Percentiles rank a stretch among this genome's conserved stretches.
Conservation (phyloP, 2,797 vertebrate genomes). For the Syncerus caffer region DNA sequence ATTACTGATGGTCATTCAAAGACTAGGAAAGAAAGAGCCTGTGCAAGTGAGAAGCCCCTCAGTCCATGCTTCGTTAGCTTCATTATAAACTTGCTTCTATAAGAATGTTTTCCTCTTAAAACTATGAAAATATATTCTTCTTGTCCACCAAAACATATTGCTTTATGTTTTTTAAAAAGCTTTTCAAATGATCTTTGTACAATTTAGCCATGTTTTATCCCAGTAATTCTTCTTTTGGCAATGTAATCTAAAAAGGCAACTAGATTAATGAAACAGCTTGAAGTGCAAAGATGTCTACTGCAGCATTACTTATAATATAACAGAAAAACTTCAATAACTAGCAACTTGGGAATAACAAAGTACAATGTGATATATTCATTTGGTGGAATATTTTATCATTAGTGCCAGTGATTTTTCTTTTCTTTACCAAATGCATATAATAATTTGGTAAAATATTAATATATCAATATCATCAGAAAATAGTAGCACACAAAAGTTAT, state of each 20-base stretch:
- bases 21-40: not conserved
- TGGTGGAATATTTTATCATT: not conserved
- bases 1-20: not conserved
- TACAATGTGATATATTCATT: not conserved
- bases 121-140: not conserved
- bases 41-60: accelerated
- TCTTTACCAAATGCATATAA: not conserved
- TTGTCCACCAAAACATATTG: not conserved
- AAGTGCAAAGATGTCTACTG: not conserved
- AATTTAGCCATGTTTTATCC: not conserved
- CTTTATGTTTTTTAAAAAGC: not conserved
- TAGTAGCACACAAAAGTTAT: not conserved
- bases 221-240: not conserved
- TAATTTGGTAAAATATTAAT: not conserved
- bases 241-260: not conserved
- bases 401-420: not conserved
- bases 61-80: not conserved
- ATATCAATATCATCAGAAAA: not conserved
- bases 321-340: not conserved
- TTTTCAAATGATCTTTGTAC: not conserved
- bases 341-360: not conserved
- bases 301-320: not conserved
- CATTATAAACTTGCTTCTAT: not conserved
- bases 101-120: not conserved
- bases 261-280: not conserved